Evolutionary conservation across 2,797 vertebrate species (phyloP), one percentile per base, ranked within the genome.

Genomic region (Micropoecilia bifurca): DNA sequence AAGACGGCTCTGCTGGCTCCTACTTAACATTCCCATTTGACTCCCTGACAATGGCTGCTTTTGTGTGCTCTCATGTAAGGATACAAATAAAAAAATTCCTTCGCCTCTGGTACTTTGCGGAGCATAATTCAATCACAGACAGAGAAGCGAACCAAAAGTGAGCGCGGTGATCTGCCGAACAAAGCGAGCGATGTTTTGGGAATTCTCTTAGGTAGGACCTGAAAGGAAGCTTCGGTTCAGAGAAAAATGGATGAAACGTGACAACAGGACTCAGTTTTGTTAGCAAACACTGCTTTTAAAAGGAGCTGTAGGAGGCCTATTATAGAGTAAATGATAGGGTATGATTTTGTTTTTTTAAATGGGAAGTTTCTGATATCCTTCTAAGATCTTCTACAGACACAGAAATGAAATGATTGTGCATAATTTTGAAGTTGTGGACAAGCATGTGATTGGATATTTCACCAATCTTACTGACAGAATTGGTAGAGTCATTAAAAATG

Each of bases 21-120:
- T 93, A 89, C 93, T 94, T 91, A 93, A 90, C 87, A 92, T 90
- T 93, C 91, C 93, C 93, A 92, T 91, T 91, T 93, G 91, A 90
- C 92, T 77, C 77, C 80, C 41, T 88, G 79, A 90, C 91, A 92
- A 84, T 85, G 84, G 85, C 83, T 75, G 83, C 88, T 75, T 85
- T 90, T 86, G 82, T 89, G 77, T 18, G 76, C 83, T 88, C 85
- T 92, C 88, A 39, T 93, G 89, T 93, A 84, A 76, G 45, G 81
- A 75, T 84, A 77, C 46, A 53, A 80, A 80, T 66, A 78, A 77
- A 77, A 76, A 87, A 83, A 87, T 77, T 86, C 74, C 75, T 93
- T 90, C 83, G 89, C 93, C 82, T 90, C 80, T 33, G 76, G 84
- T 88, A 66, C 77, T 81, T 85, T 90, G 84, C 86, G 79, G 87